These are phyloP conservation scores for Aurelia coerulea DNA, from an alignment of 30 jellyfish, hydroid and myxozoan species.

Conservation along the genomic window DNA sequence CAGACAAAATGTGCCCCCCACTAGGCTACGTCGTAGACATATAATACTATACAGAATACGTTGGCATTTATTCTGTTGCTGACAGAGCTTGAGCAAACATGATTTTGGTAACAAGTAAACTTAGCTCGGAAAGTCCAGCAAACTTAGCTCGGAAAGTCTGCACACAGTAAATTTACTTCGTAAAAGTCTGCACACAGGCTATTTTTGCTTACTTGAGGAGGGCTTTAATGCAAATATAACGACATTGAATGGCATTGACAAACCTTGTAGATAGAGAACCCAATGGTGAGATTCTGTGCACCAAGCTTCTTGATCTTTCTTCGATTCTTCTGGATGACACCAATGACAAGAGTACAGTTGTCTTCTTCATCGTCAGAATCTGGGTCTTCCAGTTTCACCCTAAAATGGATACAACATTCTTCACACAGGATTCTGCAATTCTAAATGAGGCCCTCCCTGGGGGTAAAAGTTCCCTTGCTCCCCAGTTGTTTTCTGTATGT, in stretches of 20 bases:
- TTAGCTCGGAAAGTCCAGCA: neutral
- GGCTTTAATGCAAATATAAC: neutral
- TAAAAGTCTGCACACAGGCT: too few species aligned
- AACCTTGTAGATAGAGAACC: constrained; percentile 95
- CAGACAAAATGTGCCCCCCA: too few species aligned
- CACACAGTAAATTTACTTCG: neutral
- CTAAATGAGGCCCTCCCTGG: too few species aligned
- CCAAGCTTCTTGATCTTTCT: constrained; percentile 93
- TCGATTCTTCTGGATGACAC: constrained; percentile 91
- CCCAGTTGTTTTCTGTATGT: too few species aligned
- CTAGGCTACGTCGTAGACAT: too few species aligned
- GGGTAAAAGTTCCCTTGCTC: too few species aligned
- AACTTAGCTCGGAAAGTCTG: neutral
- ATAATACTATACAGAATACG: too few species aligned
- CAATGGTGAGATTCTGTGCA: constrained; percentile 96
- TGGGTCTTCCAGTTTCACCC: constrained; percentile 97
- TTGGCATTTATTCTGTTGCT: too few species aligned
- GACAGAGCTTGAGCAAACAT: too few species aligned
- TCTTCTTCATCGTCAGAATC: constrained; percentile 98
- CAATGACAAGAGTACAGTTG: constrained; percentile 93
- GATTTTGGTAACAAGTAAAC: too few species aligned
- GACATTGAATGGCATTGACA: neutral
- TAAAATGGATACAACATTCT: constrained; percentile 1
- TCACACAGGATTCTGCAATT: constrained; percentile 1
- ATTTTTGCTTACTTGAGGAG: neutral